Conservation (phyloP, 2,797 vertebrate genomes). For the Enteromius argenteus region DNA sequence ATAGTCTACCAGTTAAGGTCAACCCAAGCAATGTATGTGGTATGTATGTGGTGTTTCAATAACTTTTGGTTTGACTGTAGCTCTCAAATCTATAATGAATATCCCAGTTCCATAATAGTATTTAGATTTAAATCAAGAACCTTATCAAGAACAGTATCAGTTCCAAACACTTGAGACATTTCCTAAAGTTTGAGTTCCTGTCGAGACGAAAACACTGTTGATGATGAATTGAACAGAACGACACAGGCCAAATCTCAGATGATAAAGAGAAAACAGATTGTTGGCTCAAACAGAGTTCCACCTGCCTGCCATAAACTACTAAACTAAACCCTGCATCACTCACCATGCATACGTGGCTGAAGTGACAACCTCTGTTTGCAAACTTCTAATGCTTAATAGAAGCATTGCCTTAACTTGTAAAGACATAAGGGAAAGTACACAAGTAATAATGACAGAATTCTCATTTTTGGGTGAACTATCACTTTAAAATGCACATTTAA, state of each 20-base stretch:
- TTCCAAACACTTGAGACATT: constrained; percentile 27
- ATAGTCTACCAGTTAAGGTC: too few species aligned
- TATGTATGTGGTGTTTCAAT: not conserved
- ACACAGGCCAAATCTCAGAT: constrained; percentile 38
- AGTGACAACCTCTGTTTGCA: constrained; percentile 25
- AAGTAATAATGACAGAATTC: not conserved
- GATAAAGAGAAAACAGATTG: constrained; percentile 36
- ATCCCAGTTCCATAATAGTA: not conserved
- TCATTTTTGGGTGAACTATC: not conserved
- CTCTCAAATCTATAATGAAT: not conserved
- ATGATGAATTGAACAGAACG: constrained; percentile 20
- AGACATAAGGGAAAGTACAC: not conserved
- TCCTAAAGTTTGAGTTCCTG: constrained; percentile 14
- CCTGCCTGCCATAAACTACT: constrained; percentile 54
- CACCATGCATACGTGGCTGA: constrained; percentile 53
- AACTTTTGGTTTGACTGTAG: not conserved
- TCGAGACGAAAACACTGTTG: constrained; percentile 30
- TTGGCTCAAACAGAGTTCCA: constrained; percentile 34
- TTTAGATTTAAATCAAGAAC: not conserved
- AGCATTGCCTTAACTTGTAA: not conserved
- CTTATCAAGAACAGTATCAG: not conserved
- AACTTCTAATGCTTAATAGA: not conserved
- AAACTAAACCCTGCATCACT: constrained; percentile 6
- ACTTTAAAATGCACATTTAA: not conserved
- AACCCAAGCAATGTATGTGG: too few species aligned